Base-by-base conservation (phyloP, 2,113 vertebrate genomes). In the Xenopus laevis region DNA sequence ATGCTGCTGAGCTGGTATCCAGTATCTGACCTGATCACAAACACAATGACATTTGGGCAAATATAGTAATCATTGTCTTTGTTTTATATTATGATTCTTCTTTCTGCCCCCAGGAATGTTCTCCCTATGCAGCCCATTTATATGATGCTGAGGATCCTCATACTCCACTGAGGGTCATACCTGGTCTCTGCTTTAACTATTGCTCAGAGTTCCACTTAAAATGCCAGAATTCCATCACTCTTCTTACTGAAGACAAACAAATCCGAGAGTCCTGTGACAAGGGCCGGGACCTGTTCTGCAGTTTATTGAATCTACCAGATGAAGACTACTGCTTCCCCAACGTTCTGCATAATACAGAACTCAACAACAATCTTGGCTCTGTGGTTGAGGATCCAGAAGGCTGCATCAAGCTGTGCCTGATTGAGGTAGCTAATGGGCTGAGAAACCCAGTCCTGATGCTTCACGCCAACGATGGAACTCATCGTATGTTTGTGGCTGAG, bases 291-390 rank as follows among this genome's bases (percentile, higher is more conserved):
- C 66, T 13, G 0, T 95, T 94, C 81, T 96, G 93, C 78, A 86
- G 80, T 71, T 79, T 92, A 45, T 78, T 93, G 1, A 85, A 88
- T 71, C 84, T 94, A 4, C 84, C 92, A 0, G 92, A 94, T 11
- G 76, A 86, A 70, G 93, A 94, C 84, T 95, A 92, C 65, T 94
- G 94, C 81, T 96, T 93, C 78, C 92, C 92, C 45, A 89, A 87
- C 0, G 86, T 94, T 33, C 80, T 94, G 60, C 85, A 84, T 73
- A 93, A 80, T 20, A 17, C 74, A 0, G 81, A 80, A 30, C 87
- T 95, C 55, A 91, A 87, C 79, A 79, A 4, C 50, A 85, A 87
- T 78, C 83, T 93, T 71, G 93, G 92, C 0, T 83, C 11, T 0
- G 87, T 85, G 74, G 84, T 82, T 2, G 75, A 89, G 78, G 90